Evolutionary conservation across 1,140 invertebrate species (phyloP).

Genomic region (Centruroides sculpturatus): DNA sequence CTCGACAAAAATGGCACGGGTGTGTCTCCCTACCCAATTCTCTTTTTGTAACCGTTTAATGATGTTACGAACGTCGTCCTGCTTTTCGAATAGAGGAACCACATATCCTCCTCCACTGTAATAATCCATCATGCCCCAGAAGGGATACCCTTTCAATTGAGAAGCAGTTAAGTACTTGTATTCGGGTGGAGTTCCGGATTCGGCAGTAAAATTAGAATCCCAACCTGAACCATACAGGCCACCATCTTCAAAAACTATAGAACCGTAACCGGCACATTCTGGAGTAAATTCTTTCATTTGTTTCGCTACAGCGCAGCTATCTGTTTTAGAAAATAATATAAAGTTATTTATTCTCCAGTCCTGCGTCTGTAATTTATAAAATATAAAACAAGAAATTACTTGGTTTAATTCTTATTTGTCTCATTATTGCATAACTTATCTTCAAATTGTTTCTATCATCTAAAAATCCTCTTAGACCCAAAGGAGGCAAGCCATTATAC

Average conservation of each 20-base stretch:
- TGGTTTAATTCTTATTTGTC: constrained; percentile 28
- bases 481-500: constrained; percentile 32
- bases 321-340: constrained; percentile 12
- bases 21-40: constrained; percentile 37
- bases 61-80: constrained; percentile 17
- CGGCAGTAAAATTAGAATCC: constrained; percentile 3
- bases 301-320: constrained; percentile 23
- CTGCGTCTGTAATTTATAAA: too few species aligned
- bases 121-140: constrained; percentile 27
- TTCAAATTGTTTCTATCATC: constrained; percentile 28
- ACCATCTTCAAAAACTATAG: constrained; percentile 24
- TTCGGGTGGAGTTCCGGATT: constrained; percentile 6
- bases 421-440: constrained; percentile 34
- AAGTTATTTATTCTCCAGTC: not conserved
- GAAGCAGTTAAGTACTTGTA: constrained; percentile 22
- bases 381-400: constrained; percentile 16
- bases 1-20: constrained; percentile 38
- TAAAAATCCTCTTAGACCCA: constrained; percentile 30
- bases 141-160: constrained; percentile 30
- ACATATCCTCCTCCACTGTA: constrained; percentile 41
- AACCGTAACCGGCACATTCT: constrained; percentile 25
- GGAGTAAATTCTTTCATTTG: constrained; percentile 20
- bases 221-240: not conserved
- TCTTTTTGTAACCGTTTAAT: constrained; percentile 27
- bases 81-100: constrained; percentile 24